Evolutionary conservation across 2,113 vertebrate species (phyloP), one percentile per base, ranked within the genome.

Genomic region (Stigmatopora nigra): DNA sequence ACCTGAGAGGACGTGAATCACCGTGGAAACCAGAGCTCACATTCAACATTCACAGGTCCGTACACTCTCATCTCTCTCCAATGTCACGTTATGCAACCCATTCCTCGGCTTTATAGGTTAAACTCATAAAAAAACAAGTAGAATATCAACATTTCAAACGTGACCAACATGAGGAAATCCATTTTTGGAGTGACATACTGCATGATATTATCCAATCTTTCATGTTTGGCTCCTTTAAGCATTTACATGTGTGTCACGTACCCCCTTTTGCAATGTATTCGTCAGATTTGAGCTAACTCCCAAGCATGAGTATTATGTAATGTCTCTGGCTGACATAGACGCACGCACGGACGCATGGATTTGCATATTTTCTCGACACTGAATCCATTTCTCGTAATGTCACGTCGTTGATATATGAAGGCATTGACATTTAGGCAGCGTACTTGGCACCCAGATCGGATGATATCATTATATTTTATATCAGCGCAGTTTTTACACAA

Each of bases 261-360:
- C 65, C 5, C 17, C n/a, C n/a, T n/a, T 19, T 15, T 51, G 20
- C 14, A 10, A 14, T 38, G 52, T 61, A n/a, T 64, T 68, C 17
- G 10, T 19, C 31, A 57, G 13, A 41, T 45, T 9, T 9, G 13
- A 48, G 66, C 56, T 31, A 51, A 56, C 19, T 68, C 57, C 25
- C 25, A 31, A 31, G 53, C 25, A 36, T 46, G n/a, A 51, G 53
- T 49, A 9, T 66, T 76, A 74, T 60, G 41, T 75, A 69, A 82
- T n/a, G 20, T 41, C 35, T 17, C 14, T 58, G 3, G 16, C 31
- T 3, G 2, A 4, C 44, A 31, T 20, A 16, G 12, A 25, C 14
- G 25, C 44, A 25, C 5, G 7, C 38, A 45, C 17, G 2, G 4
- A 12, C 14, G 7, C 25, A 41, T 41, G 38, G 38, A 41, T 41